phyloP scores from a whole-genome alignment of 1,140 invertebrate species.

The Bombus balteatus region DNA sequence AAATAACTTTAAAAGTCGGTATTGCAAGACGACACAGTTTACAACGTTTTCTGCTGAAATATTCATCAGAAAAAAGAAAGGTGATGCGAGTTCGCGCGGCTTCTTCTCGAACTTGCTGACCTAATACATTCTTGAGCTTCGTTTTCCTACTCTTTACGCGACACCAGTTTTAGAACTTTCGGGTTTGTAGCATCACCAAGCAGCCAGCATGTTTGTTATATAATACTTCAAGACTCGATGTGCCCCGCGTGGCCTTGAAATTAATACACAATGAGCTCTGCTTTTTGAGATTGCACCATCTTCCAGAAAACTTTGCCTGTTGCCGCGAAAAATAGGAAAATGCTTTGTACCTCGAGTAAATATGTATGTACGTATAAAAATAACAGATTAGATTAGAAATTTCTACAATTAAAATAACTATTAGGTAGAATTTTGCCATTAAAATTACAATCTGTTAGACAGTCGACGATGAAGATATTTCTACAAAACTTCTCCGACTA shows the following conservation, averaged over 20 bases:
- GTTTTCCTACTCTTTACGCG: constrained; percentile 24
- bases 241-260: not conserved
- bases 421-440: too few relatives aligned
- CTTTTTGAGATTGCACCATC: not conserved
- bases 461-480: too few relatives aligned
- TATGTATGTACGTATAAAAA: too few relatives aligned
- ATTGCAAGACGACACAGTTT: constrained; percentile 40
- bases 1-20: constrained; percentile 42
- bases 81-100: not conserved
- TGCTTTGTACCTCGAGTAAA: not conserved
- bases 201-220: not conserved
- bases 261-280: constrained; percentile 3
- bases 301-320: not conserved
- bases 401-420: too few relatives aligned
- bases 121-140: constrained; percentile 37
- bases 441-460: too few relatives aligned
- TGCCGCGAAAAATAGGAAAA: not conserved
- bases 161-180: constrained; percentile 22
- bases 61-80: constrained; percentile 42
- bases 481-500: too few relatives aligned
- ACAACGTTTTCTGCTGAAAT: constrained; percentile 41
- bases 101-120: constrained; percentile 20
- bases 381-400: too few relatives aligned
- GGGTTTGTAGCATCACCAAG: not conserved
- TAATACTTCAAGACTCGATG: not conserved